phyloP scores from a whole-genome alignment of 2,797 vertebrate species.

The Strix occidentalis region DNA sequence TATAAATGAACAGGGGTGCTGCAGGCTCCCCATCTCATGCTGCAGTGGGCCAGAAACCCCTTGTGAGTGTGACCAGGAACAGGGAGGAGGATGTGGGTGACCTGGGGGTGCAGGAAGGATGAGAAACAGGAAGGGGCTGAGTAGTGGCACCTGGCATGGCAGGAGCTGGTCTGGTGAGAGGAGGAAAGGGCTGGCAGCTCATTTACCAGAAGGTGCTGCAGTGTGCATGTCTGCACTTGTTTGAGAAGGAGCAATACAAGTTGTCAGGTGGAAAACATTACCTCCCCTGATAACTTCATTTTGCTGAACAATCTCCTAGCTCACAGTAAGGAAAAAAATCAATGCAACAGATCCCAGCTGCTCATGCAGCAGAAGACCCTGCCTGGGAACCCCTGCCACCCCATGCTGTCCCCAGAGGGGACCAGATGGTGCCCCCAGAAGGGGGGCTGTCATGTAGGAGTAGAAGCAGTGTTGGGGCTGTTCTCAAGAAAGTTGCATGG shows the following conservation, averaged over 20 bases:
- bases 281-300: not conserved
- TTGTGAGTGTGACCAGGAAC: not conserved
- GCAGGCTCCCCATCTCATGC: not conserved
- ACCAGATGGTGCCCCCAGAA: not conserved
- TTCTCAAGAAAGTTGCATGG: not conserved
- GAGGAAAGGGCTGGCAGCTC: not conserved
- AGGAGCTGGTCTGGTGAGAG: not conserved
- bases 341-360: not conserved
- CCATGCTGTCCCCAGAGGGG: not conserved
- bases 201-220: not conserved
- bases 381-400: not conserved
- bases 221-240: not conserved
- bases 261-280: not conserved
- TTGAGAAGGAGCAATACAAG: not conserved
- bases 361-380: not conserved
- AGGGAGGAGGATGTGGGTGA: not conserved
- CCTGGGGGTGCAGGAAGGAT: not conserved
- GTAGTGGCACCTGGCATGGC: not conserved
- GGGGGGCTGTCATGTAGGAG: not conserved
- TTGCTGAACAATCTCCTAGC: not conserved
- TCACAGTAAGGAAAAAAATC: not conserved
- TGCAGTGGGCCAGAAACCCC: not conserved
- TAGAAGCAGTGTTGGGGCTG: not conserved
- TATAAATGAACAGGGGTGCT: no score
- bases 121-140: not conserved